These are phyloP conservation scores for Gryon sp. DNA, from an alignment of 1,140 invertebrate genomes.

Conservation along the genomic window DNA sequence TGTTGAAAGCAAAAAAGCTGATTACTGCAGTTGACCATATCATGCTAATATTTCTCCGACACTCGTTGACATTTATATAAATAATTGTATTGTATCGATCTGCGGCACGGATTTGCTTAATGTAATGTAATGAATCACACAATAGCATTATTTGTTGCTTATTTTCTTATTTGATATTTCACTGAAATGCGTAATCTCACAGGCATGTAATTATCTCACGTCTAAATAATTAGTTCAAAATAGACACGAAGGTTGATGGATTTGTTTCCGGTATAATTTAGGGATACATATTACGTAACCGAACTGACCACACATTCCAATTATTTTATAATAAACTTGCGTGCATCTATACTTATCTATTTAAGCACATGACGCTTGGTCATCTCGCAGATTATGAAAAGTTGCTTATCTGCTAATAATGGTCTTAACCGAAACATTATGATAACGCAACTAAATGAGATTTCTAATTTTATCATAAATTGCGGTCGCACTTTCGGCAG, in stretches of 20 bases:
- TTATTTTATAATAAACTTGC: constrained; percentile 53
- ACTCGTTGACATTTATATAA: too few species aligned
- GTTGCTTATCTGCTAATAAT: constrained; percentile 23
- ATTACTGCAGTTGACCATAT: too few species aligned
- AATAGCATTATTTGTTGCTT: constrained; percentile 46
- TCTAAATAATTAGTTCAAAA: constrained; percentile 75
- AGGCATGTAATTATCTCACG: constrained; percentile 30
- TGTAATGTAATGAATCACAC: too few species aligned
- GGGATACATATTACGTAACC: constrained; percentile 32
- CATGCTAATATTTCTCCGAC: too few species aligned
- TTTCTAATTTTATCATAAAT: constrained; percentile 45
- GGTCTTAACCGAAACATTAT: constrained; percentile 38
- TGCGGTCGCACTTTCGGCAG: constrained; percentile 11
- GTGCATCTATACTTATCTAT: constrained; percentile 51
- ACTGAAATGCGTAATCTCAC: constrained; percentile 58
- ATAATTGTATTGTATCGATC: too few species aligned
- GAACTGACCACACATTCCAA: constrained; percentile 37
- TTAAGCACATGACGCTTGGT: constrained; percentile 48
- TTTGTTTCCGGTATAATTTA: constrained; percentile 35
- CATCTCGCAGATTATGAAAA: constrained; percentile 62
- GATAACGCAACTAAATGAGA: constrained; percentile 30
- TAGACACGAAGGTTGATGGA: constrained; percentile 33
- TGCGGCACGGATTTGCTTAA: too few species aligned
- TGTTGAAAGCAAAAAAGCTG: too few species aligned
- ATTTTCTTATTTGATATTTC: constrained; percentile 62